Evolutionary conservation across 2,888 invertebrate genomes (phyloP).

Genomic region (Alitta virens): DNA sequence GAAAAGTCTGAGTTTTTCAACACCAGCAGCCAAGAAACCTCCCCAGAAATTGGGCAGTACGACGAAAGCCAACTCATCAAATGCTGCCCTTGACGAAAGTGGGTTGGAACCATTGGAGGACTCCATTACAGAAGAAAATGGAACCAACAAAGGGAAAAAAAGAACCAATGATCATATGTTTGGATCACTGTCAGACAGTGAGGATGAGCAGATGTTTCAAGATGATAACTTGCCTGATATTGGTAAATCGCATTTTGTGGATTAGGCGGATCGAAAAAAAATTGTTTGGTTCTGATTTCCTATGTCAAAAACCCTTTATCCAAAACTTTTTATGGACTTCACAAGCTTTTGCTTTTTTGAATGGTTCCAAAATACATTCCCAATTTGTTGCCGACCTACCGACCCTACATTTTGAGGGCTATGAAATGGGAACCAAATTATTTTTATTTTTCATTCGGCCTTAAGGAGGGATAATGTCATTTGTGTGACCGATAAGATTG

Average conservation of each 20-base stretch:
- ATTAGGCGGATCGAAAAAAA: no score
- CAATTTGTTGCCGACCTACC: no score
- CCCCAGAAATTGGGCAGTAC: background rate
- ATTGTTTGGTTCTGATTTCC: no score
- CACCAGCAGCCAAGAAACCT: conserved; percentile 7
- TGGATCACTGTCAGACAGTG: conserved; percentile 19
- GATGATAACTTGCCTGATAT: conserved; percentile 17
- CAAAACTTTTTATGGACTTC: no score
- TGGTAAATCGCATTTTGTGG: conserved; percentile 7
- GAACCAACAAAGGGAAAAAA: background rate
- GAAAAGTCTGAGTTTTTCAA: conserved; percentile 22
- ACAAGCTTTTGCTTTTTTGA: no score
- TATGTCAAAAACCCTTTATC: no score
- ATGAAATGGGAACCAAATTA: no score
- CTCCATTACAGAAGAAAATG: background rate
- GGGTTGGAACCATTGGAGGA: conserved; percentile 11
- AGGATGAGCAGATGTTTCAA: conserved; percentile 1
- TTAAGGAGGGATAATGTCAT: no score
- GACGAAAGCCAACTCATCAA: background rate
- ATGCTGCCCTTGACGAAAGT: conserved; percentile 17
- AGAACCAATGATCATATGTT: conserved; percentile 18
- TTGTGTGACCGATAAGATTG: no score
- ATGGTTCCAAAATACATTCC: no score
- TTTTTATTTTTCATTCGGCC: no score
- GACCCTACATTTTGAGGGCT: no score